These are phyloP conservation scores for Acholoe squamosa DNA, from an alignment of 2,888 invertebrate species.

Conservation along the genomic window DNA sequence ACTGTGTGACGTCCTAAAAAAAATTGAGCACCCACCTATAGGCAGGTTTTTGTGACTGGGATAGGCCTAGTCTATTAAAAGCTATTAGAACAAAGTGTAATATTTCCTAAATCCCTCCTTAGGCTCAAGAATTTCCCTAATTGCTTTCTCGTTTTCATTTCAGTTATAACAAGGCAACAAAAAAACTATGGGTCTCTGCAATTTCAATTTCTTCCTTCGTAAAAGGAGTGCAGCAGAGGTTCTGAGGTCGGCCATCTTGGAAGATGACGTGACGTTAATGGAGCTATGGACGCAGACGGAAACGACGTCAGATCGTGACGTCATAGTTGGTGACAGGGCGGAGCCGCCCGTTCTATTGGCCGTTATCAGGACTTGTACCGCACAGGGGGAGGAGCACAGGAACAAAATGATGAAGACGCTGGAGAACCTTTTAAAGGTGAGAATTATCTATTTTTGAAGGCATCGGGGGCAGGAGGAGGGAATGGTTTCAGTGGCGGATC, in stretches of 20 bases:
- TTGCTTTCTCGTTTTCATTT: too few species aligned
- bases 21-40: too few species aligned
- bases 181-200: background rate
- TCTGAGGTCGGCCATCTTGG: background rate
- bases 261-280: background rate
- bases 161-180: background rate
- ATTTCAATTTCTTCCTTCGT: background rate
- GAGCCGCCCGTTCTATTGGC: slow-evolving; percentile 43
- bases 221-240: background rate
- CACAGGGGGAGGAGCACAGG: background rate
- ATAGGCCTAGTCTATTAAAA: too few species aligned
- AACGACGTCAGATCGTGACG: background rate
- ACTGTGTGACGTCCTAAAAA: too few species aligned
- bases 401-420: background rate
- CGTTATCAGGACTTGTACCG: background rate
- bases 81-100: too few species aligned
- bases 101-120: too few species aligned
- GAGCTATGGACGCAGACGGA: background rate
- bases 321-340: background rate
- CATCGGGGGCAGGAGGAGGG: too few species aligned
- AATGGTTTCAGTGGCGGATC: too few species aligned
- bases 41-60: too few species aligned
- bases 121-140: too few species aligned
- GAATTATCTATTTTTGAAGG: background rate
- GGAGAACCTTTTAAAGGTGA: background rate